Base-by-base conservation (phyloP, 1,140 invertebrate genomes). In the Diprion similis region DNA sequence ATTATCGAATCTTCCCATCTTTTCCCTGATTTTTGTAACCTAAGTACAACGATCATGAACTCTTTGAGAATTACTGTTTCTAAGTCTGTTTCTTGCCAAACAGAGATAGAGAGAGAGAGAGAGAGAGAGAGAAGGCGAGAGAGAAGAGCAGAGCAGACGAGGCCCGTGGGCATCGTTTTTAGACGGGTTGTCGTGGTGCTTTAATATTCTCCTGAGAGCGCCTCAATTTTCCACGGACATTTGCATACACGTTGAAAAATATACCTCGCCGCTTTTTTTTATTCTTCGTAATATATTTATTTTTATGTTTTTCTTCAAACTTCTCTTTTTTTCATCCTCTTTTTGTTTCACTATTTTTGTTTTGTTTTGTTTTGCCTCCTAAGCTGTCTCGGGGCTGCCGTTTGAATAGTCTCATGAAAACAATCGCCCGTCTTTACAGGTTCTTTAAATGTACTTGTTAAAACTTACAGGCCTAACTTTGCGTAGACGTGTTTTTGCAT, bases 151-250 rank as follows among this genome's bases (percentile, higher is more conserved):
- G 13, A 68, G 46, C 18, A 24, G 46, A 19, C 4, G 47, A 17
- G 19, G 48, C 46, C 46, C 17, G 68, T 24, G 70, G 64, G 71
- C 64, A 71, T 17, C 24, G 51, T 66, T 66, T 66, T 24, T 59
- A 59, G 51, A 15, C 51, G 51, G 51, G 51, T 59, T 9, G 51
- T 59, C 51, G 11, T 59, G 51, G 51, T 59, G n/a, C 51, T 59
- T 59, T 59, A 59, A 59, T 59, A 59, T 59, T 59, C 51, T 59
- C n/a, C 51, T 13, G 11, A 59, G 51, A 59, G 51, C 51, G 51
- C 51, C n/a, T 59, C 51, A 59, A 59, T 59, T 59, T 59, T 59
- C 51, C 51, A 59, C 51, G 51, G 51, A 59, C 51, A 59, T 59
- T 59, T 59, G 51, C 51, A 59, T 59, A 59, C 24, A 37, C 51